Base-by-base conservation (phyloP, 2,888 invertebrate species). In the Mimumesa dahlbomi region DNA sequence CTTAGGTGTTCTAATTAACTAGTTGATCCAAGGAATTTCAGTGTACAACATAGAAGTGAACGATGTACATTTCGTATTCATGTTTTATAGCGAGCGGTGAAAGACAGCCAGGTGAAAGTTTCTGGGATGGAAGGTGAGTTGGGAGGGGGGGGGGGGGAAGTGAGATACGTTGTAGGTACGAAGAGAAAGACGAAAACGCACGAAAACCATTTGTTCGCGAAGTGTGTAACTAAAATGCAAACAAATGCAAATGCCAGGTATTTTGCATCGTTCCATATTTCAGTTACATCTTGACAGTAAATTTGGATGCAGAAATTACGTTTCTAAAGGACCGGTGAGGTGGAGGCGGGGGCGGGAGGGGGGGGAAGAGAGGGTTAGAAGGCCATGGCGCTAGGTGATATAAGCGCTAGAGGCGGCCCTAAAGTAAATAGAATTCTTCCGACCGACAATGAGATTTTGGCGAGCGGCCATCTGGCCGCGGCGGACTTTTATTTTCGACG, bases 351-450 rank as follows among this genome's bases (percentile, higher is more conserved):
- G n/a, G n/a, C n/a, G n/a, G n/a, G n/a, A n/a, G n/a, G n/a, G n/a
- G n/a, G n/a, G n/a, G n/a, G n/a, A n/a, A n/a, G n/a, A n/a, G 19
- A 2, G 45, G 18, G n/a, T 14, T 13, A 14, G 52, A 56, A 45
- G 16, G 14, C 7, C 25, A n/a, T n/a, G n/a, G 14, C 16, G 38
- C 7, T 21, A 2, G 25, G 50, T 13, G 25, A 58, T 49, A 34
- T 25, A 38, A 53, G 31, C n/a, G 2, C 1, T 16, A 9, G 68
- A n/a, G 68, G 63, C 49, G 56, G 63, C 54, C 61, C 45, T 72
- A 73, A 75, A 77, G 78, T 84, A 82, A 83, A 83, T 82, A 82
- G 72, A 78, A 82, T 69, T 75, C 68, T 71, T 76, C 63, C 64
- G 43, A 64, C 69, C 72, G 78, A 77, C 80, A 77, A 83, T 80